Evolutionary conservation across 92 coral and sea anemone species (phyloP).

Genomic region (Zoanthus gigantus): DNA sequence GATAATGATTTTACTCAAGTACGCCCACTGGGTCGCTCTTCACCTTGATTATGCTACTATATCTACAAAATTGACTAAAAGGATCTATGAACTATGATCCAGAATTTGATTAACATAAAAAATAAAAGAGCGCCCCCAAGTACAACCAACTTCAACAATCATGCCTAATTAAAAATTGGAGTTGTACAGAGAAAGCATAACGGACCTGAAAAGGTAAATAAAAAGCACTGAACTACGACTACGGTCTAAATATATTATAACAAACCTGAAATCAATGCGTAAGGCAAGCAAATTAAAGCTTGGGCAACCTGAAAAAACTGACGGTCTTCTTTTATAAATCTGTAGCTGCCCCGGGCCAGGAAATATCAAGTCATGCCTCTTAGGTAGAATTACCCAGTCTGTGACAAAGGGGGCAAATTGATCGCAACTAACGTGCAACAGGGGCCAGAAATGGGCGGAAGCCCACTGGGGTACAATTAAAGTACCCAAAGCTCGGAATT

Average conservation of each 20-base stretch:
- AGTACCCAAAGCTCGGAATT: conserved; percentile 1
- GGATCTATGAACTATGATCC: not conserved
- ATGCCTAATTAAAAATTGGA: not conserved
- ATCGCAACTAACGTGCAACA: not conserved
- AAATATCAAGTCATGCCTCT: not conserved
- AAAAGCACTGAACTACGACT: not conserved
- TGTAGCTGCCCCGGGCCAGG: not conserved
- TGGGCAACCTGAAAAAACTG: conserved; percentile 20
- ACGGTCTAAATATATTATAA: not conserved
- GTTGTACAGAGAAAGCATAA: not conserved
- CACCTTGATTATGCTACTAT: not conserved
- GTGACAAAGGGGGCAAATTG: conserved; percentile 1
- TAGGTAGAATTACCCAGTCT: conserved; percentile 4
- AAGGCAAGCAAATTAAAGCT: conserved; percentile 6
- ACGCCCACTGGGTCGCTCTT: not conserved
- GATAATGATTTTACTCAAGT: not conserved
- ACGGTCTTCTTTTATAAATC: not conserved
- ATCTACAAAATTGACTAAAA: not conserved
- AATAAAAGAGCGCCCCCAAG: not conserved
- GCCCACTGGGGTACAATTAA: not conserved
- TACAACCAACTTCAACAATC: not conserved
- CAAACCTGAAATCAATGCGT: conserved; percentile 18
- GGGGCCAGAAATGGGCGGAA: conserved; percentile 5
- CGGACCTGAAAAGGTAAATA: not conserved
- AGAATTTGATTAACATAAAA: not conserved